A percentile compares a stretch with the other conserved stretches of the same genome.
Evolutionary conservation across 2,888 invertebrate species (phyloP).

Genomic region (Holacanthella duospinosa): DNA sequence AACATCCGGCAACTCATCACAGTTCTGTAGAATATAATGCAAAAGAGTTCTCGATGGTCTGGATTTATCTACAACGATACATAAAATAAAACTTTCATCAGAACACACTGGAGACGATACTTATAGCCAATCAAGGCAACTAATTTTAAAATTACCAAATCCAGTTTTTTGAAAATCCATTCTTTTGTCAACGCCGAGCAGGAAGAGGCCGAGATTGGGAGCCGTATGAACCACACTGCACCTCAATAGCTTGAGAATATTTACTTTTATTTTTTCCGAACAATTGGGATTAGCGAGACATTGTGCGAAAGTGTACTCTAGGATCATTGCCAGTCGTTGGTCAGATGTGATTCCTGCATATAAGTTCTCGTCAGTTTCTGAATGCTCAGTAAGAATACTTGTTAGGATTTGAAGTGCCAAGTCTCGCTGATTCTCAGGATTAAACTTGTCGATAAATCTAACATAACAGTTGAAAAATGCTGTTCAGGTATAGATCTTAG

Average conservation of each 20-base stretch:
- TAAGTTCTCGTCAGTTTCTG: constrained; percentile 29
- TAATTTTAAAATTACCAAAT: constrained; percentile 3
- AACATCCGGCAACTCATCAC: constrained; percentile 38
- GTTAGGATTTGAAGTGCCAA: constrained; percentile 30
- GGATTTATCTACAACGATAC: not conserved
- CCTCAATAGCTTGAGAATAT: constrained; percentile 62
- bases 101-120: not conserved
- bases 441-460: constrained; percentile 25
- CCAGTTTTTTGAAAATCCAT: constrained; percentile 63
- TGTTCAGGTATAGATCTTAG: not conserved
- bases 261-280: constrained; percentile 51
- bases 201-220: constrained; percentile 77
- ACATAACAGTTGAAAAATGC: not conserved
- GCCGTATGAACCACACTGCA: constrained; percentile 63
- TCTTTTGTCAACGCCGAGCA: constrained; percentile 73
- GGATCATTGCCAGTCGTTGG: constrained; percentile 19
- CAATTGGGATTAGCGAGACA: constrained; percentile 17
- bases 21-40: constrained; percentile 55
- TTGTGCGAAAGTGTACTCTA: constrained; percentile 28
- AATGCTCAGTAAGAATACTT: constrained; percentile 21
- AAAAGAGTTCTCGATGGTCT: constrained; percentile 62
- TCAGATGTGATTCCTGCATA: constrained; percentile 27
- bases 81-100: no score
- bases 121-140: not conserved
- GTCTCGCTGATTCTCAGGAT: constrained; percentile 24